Evolutionary conservation across 2,888 invertebrate genomes (phyloP), one percentile per base, ranked within the genome.

Genomic region (Agrotis ipsilon): DNA sequence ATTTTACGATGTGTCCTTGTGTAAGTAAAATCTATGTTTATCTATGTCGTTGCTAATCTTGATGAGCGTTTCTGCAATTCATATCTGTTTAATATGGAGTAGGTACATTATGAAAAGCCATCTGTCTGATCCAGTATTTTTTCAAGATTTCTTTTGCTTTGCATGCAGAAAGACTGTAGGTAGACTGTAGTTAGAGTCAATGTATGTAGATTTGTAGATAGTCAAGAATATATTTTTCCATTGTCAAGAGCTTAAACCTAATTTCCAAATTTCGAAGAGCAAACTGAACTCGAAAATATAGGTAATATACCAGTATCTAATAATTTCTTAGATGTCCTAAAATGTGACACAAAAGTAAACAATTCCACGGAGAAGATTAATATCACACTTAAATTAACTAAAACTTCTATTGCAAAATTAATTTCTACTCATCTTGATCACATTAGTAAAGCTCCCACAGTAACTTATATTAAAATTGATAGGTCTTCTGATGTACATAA

Each of bases 11-110:
- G 62, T 74, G 27, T 2, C 27, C 24, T 52, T 70, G 43, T 68
- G 70, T 79, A 68, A 75, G 79, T 79, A 75, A 75, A 27, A 54
- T 52, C 13, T 65, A 55, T 68, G 48, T 64, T 65, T 14, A 45
- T 19, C 13, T 59, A 19, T 61, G 0, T 51, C 55, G n/a, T 59
- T 59, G 13, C 51, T 0, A 11, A 62, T 58, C 13, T 3, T 46
- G 2, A 45, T n/a, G 18, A 27, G 21, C 3, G 9, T 57, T 54
- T 68, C 3, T 45, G 59, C 6, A 43, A 27, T 46, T 11, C 9
- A 49, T 32, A 45, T 48, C 13, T 32, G 27, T 52, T 46, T 49
- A 60, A 46, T 32, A 39, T 39, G 11, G 19, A n/a, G n/a, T 0
- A 19, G 51, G 9, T 49, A 49, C 16, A 3, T 54, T 3, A 18